Conservation (phyloP, 2,797 vertebrate genomes). For the Artibeus jamaicensis region DNA sequence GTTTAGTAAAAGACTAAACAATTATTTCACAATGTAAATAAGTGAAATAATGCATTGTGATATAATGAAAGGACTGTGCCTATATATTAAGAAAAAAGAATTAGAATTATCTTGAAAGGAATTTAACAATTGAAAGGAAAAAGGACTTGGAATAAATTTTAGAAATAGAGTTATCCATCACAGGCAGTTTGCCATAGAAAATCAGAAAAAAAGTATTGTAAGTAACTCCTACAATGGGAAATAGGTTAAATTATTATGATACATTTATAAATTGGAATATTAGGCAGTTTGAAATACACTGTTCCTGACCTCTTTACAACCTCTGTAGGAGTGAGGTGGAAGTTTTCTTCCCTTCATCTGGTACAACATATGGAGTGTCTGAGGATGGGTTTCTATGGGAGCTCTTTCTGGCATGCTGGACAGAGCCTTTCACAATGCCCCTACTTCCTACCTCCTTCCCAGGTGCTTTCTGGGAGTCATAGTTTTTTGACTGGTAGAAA, state of each 20-base stretch:
- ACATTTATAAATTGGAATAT: background rate
- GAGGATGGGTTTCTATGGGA: background rate
- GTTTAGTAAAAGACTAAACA: background rate
- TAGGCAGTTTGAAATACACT: background rate
- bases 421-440: background rate
- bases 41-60: background rate
- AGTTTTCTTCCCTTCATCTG: background rate
- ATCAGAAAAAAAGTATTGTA: background rate
- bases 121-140: background rate
- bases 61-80: background rate
- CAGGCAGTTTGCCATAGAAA: background rate
- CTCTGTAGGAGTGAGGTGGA: background rate
- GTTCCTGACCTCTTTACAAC: background rate
- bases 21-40: background rate
- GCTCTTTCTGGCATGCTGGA: background rate
- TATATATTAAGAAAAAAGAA: background rate
- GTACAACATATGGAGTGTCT: background rate
- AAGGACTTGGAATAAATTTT: conserved; percentile 25
- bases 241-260: background rate
- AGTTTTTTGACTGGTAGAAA: background rate
- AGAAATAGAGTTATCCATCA: background rate
- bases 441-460: background rate
- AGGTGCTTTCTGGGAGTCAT: background rate
- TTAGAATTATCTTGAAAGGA: conserved; percentile 3
- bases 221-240: background rate